A percentile compares a stretch with the other conserved stretches of the same genome.
These are phyloP conservation scores for Galleria mellonella DNA, from an alignment of 1,140 invertebrate species.

Conservation along the genomic window DNA sequence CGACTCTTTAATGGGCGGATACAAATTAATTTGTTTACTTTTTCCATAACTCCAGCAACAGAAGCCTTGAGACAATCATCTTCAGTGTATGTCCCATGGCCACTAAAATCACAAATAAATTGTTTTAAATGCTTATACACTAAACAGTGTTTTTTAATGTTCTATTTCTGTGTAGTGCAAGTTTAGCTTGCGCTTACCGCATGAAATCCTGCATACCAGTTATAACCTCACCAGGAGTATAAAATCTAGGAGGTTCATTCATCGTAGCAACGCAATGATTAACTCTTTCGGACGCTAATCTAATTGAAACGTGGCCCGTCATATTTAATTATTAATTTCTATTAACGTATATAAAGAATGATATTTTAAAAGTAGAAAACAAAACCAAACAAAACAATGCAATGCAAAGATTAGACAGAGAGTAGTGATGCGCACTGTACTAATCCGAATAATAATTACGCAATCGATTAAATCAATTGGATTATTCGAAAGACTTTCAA, in stretches of 20 bases:
- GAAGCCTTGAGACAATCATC: conserved; percentile 90
- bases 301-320: conserved; percentile 72
- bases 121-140: too few species aligned
- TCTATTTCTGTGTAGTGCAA: too few species aligned
- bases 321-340: conserved; percentile 43
- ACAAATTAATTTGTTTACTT: conserved; percentile 96
- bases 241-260: conserved; percentile 79
- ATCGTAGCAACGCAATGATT: conserved; percentile 74
- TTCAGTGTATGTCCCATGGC: conserved; percentile 96
- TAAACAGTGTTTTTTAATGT: too few species aligned
- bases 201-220: conserved; percentile 89
- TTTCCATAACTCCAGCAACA: conserved; percentile 93
- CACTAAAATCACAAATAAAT: conserved; percentile 76
- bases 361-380: too few species aligned
- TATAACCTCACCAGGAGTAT: conserved; percentile 91
- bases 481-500: too few species aligned
- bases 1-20: conserved; percentile 92
- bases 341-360: too few species aligned
- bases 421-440: too few species aligned
- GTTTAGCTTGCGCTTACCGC: too few species aligned
- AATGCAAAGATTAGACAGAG: too few species aligned
- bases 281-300: conserved; percentile 74
- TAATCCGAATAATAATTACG: too few species aligned
- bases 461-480: too few species aligned
- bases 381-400: too few species aligned